These are phyloP conservation scores for Pachycephala philippinensis DNA, from an alignment of 2,113 vertebrate genomes.

Conservation along the genomic window DNA sequence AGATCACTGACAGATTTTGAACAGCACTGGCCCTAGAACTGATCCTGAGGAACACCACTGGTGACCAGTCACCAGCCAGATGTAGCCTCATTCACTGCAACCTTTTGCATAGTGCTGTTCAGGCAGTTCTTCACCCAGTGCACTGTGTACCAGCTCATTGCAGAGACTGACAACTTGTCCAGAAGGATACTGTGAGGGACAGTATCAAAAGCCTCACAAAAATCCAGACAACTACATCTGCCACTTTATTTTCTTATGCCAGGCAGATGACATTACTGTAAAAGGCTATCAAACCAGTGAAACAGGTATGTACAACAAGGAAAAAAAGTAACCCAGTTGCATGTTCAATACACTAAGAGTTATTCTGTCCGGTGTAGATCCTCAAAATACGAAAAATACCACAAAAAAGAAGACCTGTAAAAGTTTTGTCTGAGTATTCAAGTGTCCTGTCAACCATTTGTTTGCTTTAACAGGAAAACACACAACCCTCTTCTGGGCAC, in stretches of 20 bases:
- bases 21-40: neutral
- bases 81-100: neutral
- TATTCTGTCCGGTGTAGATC: neutral
- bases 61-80: fast-evolving
- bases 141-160: neutral
- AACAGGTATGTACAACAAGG: neutral
- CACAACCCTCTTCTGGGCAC: neutral
- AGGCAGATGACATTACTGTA: neutral
- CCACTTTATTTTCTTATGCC: neutral
- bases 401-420: neutral
- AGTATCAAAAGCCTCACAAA: neutral
- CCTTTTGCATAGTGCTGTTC: neutral
- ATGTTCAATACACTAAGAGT: neutral
- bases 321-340: neutral
- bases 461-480: neutral
- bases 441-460: neutral
- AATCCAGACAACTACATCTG: neutral
- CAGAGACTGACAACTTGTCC: neutral
- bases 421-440: neutral
- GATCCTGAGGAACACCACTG: fast-evolving
- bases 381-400: neutral
- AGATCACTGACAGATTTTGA: neutral
- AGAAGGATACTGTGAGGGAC: neutral
- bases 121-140: neutral
- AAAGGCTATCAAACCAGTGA: neutral